Conservation (phyloP, 2,797 vertebrate genomes). For the Poeciliopsis gracilis region DNA sequence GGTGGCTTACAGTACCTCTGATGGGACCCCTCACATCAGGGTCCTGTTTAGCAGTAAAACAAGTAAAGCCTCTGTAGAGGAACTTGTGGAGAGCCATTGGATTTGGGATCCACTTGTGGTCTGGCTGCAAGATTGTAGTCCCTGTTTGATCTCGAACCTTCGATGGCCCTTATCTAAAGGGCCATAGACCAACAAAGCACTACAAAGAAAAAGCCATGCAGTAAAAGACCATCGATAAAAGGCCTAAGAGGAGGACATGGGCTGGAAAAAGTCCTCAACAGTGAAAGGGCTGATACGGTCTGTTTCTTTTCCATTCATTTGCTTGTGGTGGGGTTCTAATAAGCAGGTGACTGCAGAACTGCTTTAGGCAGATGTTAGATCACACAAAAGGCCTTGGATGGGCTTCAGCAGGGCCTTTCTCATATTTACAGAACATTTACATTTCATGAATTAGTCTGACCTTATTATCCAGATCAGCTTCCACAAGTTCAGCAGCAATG, state of each 20-base stretch:
- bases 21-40: constrained; percentile 52
- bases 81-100: constrained; percentile 75
- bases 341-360: constrained; percentile 52
- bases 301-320: constrained; percentile 33
- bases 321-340: constrained; percentile 17
- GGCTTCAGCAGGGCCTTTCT: constrained; percentile 46
- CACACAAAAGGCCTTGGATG: constrained; percentile 38
- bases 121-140: constrained; percentile 69
- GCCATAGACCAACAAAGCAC: constrained; percentile 42
- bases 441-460: constrained; percentile 64
- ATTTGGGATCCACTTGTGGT: constrained; percentile 59
- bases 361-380: constrained; percentile 57
- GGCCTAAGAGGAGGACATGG: constrained; percentile 33
- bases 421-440: constrained; percentile 68
- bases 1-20: constrained; percentile 62
- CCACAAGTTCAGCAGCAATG: constrained; percentile 48
- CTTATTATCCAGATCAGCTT: constrained; percentile 66
- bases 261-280: constrained; percentile 35
- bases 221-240: constrained; percentile 59
- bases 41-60: constrained; percentile 59
- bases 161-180: constrained; percentile 53
- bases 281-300: constrained; percentile 17
- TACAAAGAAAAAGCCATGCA: constrained; percentile 42
- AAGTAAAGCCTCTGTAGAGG: constrained; percentile 69
- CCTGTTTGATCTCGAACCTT: constrained; percentile 42